Percentiles rank a stretch among this genome's conserved stretches.
Conservation (phyloP, 2,888 invertebrate genomes). For the Dorcus hopei region DNA sequence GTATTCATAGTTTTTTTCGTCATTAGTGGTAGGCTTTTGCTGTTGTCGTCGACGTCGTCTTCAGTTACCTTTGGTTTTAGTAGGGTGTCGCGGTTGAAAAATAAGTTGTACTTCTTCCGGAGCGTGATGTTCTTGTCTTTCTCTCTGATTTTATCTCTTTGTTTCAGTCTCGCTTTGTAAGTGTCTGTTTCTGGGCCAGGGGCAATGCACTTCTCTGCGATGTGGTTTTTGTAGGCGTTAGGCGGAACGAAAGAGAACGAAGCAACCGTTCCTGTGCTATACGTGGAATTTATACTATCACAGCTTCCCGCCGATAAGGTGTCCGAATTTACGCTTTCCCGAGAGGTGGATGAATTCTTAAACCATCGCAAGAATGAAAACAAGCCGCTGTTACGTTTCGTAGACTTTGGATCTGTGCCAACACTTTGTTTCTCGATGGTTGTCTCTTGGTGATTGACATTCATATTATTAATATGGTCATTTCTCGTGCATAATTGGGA, state of each 20-base stretch:
- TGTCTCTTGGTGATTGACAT: conserved; percentile 33
- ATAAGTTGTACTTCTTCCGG: conserved; percentile 63
- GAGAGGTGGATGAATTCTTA: conserved; percentile 52
- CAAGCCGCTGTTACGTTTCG: conserved; percentile 50
- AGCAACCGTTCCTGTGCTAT: conserved; percentile 69
- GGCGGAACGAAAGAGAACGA: conserved; percentile 70
- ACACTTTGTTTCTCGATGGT: conserved; percentile 42
- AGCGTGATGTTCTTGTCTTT: conserved; percentile 61
- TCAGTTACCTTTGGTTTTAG: conserved; percentile 26
- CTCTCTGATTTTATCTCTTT: conserved; percentile 58
- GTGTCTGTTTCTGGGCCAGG: conserved; percentile 62
- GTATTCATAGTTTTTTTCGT: conserved; percentile 34
- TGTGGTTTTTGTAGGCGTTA: conserved; percentile 49
- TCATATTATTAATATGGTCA: conserved; percentile 35
- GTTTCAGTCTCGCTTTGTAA: conserved; percentile 59
- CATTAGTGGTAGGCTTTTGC: conserved; percentile 49
- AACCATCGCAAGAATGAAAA: conserved; percentile 73
- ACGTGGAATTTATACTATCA: conserved; percentile 64
- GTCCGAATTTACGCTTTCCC: conserved; percentile 39
- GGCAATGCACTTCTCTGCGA: conserved; percentile 49
- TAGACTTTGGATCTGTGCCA: conserved; percentile 46
- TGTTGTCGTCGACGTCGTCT: conserved; percentile 36
- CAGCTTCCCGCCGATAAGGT: conserved; percentile 49
- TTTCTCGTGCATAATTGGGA: conserved; percentile 23
- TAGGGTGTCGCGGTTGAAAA: conserved; percentile 44